A percentile compares a stretch with the other conserved stretches of the same genome.
Evolutionary conservation across 2,888 invertebrate species (phyloP).

Genomic region (Xylota segnis): DNA sequence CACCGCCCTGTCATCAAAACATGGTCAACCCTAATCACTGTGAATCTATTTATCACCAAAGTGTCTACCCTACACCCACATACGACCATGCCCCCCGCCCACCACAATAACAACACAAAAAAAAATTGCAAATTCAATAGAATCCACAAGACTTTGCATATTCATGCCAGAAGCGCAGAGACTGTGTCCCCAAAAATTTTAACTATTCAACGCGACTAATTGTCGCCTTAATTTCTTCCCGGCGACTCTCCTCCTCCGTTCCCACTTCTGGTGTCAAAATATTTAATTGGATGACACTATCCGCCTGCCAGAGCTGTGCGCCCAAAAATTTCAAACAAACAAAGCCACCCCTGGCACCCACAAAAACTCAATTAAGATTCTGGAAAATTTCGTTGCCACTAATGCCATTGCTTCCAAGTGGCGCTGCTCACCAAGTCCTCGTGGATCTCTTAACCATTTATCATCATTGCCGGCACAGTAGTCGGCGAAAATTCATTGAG

Average conservation of each 20-base stretch:
- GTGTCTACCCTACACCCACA: neutral
- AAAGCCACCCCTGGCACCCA: neutral
- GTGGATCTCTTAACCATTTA: constrained; percentile 53
- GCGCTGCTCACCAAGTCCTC: neutral
- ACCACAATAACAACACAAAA: neutral
- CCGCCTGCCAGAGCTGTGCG: neutral
- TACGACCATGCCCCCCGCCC: too few species aligned
- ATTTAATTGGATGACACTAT: constrained; percentile 53
- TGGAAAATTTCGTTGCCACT: constrained; percentile 30
- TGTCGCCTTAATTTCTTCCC: constrained; percentile 13
- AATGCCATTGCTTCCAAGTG: constrained; percentile 23
- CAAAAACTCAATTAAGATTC: constrained; percentile 65
- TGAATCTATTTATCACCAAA: constrained; percentile 50
- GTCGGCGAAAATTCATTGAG: constrained; percentile 68
- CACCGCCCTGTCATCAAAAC: constrained; percentile 46
- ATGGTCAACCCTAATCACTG: constrained; percentile 53
- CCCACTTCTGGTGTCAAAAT: constrained; percentile 49
- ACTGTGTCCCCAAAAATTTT: constrained; percentile 2
- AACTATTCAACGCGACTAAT: constrained; percentile 49
- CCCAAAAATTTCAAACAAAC: constrained; percentile 35
- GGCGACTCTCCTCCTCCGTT: neutral
- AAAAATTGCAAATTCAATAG: constrained; percentile 8
- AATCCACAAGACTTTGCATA: constrained; percentile 33
- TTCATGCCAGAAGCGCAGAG: neutral
- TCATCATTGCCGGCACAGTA: constrained; percentile 59